Evolutionary conservation across 2,113 vertebrate genomes (phyloP), one percentile per base, ranked within the genome.

Genomic region (Pollachius pollachius): DNA sequence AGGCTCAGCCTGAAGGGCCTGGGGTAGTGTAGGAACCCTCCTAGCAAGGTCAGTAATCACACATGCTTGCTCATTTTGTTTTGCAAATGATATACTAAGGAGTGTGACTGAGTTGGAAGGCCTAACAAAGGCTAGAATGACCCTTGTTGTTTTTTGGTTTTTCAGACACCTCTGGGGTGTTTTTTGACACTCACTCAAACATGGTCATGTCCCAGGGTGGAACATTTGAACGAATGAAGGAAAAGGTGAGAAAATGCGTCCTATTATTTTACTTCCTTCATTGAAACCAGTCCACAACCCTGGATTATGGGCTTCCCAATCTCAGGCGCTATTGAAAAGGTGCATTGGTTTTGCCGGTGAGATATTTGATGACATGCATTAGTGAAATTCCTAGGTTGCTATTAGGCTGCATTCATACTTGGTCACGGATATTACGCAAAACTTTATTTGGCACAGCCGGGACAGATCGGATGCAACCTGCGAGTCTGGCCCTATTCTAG

Each of bases 121-220:
- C 13, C 57, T 25, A 62, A 64, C 23, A 37, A 66, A 77, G n/a
- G 67, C 70, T 61, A 25, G 37, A 72, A 41, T 64, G 62, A 21
- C 21, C 15, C 15, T 64, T 72, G 23, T 23, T 23, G 23, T 23
- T 1, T 23, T 75, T 67, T 74, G 69, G 74, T 71, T 64, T 75
- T 76, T 7, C 87, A 98, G 96, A 96, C 91, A 88, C 93, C 0
- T 93, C 94, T 3, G 94, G 95, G 62, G 96, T 97, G 70, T 94
- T 98, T 88, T 98, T 97, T 85, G 96, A 98, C 89, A 95, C 96
- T 1, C 94, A 96, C 82, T 97, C 95, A 19, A 98, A 97, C 71
- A 96, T 95, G 70, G 96, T 95, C 66, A 93, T 98, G 93, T 97
- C 95, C 80, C 96, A 97, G 79, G 96, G 96, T 89, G 95, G 96